Percentiles rank a stretch among this genome's conserved stretches.
These are phyloP conservation scores for Congeria kusceri DNA, from an alignment of 2,888 invertebrate species.

Conservation along the genomic window DNA sequence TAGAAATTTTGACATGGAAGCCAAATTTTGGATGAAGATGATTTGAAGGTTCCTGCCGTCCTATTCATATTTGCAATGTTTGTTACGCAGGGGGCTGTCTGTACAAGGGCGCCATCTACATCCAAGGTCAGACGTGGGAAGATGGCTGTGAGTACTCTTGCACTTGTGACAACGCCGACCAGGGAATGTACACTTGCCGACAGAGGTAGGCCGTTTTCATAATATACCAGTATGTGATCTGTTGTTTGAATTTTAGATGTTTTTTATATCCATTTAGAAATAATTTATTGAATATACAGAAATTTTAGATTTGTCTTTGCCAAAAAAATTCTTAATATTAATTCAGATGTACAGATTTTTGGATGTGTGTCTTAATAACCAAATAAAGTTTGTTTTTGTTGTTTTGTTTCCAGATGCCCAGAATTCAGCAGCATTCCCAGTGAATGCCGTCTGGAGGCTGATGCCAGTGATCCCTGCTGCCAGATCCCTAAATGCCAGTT, in stretches of 20 bases:
- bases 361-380: too few species aligned
- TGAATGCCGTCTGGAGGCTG: conserved; percentile 67
- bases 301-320: too few species aligned
- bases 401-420: conserved; percentile 68
- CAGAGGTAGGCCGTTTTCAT: conserved; percentile 63
- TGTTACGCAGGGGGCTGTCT: conserved; percentile 72
- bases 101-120: conserved; percentile 75
- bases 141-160: conserved; percentile 75
- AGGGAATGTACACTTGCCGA: conserved; percentile 71
- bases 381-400: too few species aligned
- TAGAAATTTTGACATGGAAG: too few species aligned
- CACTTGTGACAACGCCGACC: conserved; percentile 68
- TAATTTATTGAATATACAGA: too few species aligned
- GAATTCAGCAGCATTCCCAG: conserved; percentile 69
- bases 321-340: too few species aligned
- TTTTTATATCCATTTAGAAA: neutral
- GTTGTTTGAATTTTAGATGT: neutral
- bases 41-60: too few species aligned
- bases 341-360: too few species aligned
- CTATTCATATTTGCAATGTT: too few species aligned
- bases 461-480: conserved; percentile 75
- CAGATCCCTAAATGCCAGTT: conserved; percentile 69
- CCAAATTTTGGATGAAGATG: too few species aligned
- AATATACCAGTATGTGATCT: neutral
- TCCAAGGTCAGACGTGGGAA: conserved; percentile 73